A percentile compares a stretch with the other conserved stretches of the same genome.
phyloP scores from a whole-genome alignment of 2,797 vertebrate genomes.

The Columba guinea region DNA sequence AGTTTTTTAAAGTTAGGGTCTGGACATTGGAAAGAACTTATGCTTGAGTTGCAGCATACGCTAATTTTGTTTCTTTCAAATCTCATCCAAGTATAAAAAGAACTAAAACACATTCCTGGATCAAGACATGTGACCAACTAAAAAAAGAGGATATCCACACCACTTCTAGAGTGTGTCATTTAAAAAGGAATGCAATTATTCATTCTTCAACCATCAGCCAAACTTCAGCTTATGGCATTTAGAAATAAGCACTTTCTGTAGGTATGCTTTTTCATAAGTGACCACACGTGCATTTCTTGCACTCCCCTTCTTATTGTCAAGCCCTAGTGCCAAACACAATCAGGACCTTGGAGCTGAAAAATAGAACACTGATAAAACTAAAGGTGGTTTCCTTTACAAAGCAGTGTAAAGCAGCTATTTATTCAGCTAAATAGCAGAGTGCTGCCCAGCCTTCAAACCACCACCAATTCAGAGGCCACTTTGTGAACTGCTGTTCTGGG shows the following conservation, averaged over 20 bases:
- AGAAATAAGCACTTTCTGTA: background rate
- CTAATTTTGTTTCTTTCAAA: conserved; percentile 27
- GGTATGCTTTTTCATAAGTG: background rate
- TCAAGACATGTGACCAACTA: background rate
- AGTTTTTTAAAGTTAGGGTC: background rate
- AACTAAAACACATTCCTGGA: conserved; percentile 4
- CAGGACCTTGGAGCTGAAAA: background rate
- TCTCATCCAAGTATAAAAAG: background rate
- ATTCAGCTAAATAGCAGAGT: background rate
- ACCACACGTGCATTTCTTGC: background rate
- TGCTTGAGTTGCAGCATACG: background rate
- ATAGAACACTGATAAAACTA: background rate
- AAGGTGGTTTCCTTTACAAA: background rate
- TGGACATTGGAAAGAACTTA: background rate
- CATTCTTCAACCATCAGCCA: background rate
- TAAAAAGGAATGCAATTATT: conserved; percentile 44
- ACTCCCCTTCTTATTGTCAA: background rate
- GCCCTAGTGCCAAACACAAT: background rate
- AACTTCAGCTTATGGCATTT: background rate
- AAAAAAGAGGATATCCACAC: conserved; percentile 21
- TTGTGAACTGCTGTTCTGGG: background rate
- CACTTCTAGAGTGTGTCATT: conserved; percentile 11
- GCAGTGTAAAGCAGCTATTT: background rate
- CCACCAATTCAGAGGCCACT: background rate
- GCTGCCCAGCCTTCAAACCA: background rate